Base-by-base conservation (phyloP, 2,113 vertebrate species). In the Xenopus laevis region DNA sequence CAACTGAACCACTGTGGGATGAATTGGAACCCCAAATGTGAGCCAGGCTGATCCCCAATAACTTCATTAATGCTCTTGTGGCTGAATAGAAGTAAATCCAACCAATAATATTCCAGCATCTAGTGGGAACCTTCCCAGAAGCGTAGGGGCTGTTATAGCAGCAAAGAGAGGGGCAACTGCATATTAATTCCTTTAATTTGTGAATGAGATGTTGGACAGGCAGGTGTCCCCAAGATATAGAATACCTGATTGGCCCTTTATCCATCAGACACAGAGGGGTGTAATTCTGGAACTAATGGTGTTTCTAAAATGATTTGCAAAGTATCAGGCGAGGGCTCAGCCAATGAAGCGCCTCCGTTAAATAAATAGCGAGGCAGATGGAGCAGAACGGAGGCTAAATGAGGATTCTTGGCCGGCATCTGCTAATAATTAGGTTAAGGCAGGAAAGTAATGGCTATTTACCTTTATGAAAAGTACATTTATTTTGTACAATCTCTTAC, bases 231-330 rank as follows among this genome's bases (percentile, higher is more conserved):
- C 33, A 40, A 59, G 17, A 21, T 18, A 12, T 20, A 59, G 23
- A 17, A 13, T 13, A 11, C 57, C 3, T 13, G 18, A 1, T 21
- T 9, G 33, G 10, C 4, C 62, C 62, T 62, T 18, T 47, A 70
- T 71, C 79, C 53, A 72, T 47, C 68, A 83, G 79, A 76, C 74
- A 68, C 61, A 65, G 79, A 86, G 79, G 78, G 86, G 79, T 83
- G 80, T 30, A 78, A 86, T 60, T 53, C 64, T 27, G 82, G 83
- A 77, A 79, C 84, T 47, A 81, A 52, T 30, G 67, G 50, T 1
- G n/a, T 4, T 0, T 76, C 79, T 66, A 81, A 65, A 11, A 30
- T 72, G 65, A 72, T 83, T 78, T 85, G 83, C 71, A 78, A 65
- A 80, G 57, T 77, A 20, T 18, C 2, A 0, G 82, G 81, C 44